Evolutionary conservation across 2,797 vertebrate species (phyloP).

Genomic region (Propithecus deckenii): DNA sequence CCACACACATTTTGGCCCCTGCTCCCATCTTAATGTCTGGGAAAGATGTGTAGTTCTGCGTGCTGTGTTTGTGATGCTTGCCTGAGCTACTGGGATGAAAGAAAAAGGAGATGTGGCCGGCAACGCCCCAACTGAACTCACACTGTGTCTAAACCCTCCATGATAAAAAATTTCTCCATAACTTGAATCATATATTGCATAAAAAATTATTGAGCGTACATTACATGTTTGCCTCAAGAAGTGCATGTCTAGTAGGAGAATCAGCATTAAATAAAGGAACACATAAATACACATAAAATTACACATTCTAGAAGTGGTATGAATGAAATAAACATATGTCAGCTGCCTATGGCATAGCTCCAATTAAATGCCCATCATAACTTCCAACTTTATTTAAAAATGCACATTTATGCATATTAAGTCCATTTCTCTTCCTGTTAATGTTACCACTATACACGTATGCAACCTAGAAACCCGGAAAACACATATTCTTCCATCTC

Average conservation of each 20-base stretch:
- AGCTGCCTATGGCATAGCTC: neutral
- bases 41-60: neutral
- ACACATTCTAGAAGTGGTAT: neutral
- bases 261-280: neutral
- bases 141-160: neutral
- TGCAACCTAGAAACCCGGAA: neutral
- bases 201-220: neutral
- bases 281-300: neutral
- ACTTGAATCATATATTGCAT: neutral
- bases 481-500: neutral
- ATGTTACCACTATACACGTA: neutral
- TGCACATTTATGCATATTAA: neutral
- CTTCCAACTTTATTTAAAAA: neutral
- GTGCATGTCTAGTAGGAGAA: neutral
- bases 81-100: neutral
- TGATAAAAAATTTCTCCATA: neutral
- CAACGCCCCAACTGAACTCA: neutral
- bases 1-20: neutral
- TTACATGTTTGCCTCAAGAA: neutral
- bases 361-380: neutral
- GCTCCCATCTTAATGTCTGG: fast-evolving
- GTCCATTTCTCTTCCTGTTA: neutral
- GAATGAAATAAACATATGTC: neutral
- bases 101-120: neutral
- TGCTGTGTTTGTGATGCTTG: neutral